A percentile compares a stretch with the other conserved stretches of the same genome.
Evolutionary conservation across 2,888 invertebrate species (phyloP).

Genomic region (Celastrina argiolus): DNA sequence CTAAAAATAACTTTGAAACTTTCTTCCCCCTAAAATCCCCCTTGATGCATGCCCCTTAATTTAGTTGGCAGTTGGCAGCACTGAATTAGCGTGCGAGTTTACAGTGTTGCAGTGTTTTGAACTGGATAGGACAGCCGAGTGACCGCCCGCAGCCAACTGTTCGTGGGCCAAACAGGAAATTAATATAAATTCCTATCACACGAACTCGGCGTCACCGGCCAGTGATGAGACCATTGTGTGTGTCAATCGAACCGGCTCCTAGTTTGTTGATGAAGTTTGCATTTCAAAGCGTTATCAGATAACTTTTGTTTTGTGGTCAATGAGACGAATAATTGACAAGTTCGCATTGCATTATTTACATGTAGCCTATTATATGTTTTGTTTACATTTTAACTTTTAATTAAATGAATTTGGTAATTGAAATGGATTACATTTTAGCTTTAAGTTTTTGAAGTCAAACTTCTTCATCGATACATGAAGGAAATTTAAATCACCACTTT

Average conservation of each 20-base stretch:
- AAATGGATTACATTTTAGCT: too few species aligned
- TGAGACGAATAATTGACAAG: neutral
- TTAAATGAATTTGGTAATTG: too few species aligned
- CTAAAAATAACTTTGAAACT: too few species aligned
- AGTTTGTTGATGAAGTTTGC: slow-evolving; percentile 45
- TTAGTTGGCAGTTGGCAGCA: too few species aligned
- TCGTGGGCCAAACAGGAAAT: slow-evolving; percentile 66
- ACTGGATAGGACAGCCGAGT: slow-evolving; percentile 53
- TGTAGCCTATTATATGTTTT: neutral
- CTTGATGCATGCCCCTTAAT: too few species aligned
- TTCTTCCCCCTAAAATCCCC: too few species aligned
- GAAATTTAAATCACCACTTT: too few species aligned
- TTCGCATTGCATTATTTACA: neutral
- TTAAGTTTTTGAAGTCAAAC: too few species aligned
- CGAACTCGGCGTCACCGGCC: slow-evolving; percentile 57
- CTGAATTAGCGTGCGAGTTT: slow-evolving; percentile 65
- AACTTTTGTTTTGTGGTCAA: slow-evolving; percentile 19
- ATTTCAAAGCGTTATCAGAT: slow-evolving; percentile 21
- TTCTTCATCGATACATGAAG: too few species aligned
- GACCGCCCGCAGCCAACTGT: slow-evolving; percentile 61
- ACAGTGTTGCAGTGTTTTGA: slow-evolving; percentile 64
- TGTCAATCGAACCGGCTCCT: slow-evolving; percentile 58
- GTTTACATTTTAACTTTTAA: too few species aligned
- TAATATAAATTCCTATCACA: slow-evolving; percentile 74
- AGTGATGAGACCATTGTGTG: slow-evolving; percentile 67